These are phyloP conservation scores for Dryobota labecula DNA, from an alignment of 2,888 invertebrate genomes.

Conservation along the genomic window DNA sequence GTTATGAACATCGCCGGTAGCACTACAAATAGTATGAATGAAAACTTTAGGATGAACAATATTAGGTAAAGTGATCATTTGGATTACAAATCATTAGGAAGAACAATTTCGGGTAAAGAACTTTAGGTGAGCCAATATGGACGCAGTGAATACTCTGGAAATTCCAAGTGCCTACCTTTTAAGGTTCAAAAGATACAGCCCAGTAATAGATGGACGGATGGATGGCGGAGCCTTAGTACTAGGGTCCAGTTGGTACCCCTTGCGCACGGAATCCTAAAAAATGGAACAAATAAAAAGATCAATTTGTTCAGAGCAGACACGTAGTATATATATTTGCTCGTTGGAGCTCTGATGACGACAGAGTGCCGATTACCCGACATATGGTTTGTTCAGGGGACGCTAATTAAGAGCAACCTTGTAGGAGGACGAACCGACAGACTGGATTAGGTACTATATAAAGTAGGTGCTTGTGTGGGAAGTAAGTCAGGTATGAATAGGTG, in stretches of 20 bases:
- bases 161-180: background rate
- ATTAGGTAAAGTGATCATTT: too few species aligned
- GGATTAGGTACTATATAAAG: background rate
- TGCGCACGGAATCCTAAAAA: conserved; percentile 1
- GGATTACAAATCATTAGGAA: too few species aligned
- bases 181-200: background rate
- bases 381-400: conserved; percentile 39
- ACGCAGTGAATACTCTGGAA: too few species aligned
- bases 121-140: too few species aligned
- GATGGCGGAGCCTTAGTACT: background rate
- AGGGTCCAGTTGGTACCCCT: background rate
- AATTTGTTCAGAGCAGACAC: conserved; percentile 50
- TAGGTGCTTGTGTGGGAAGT: conserved; percentile 10
- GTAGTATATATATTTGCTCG: conserved; percentile 53
- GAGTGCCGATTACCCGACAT: conserved; percentile 39
- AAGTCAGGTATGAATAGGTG: background rate
- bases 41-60: too few species aligned
- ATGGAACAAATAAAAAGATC: conserved; percentile 30
- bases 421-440: background rate
- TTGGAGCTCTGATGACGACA: conserved; percentile 47
- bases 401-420: conserved; percentile 56
- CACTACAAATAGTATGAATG: too few species aligned
- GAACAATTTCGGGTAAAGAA: too few species aligned
- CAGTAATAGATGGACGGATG: background rate
- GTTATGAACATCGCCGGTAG: too few species aligned